Base-by-base conservation (phyloP, 2,888 invertebrate genomes). In the Onthophagus sagittarius region DNA sequence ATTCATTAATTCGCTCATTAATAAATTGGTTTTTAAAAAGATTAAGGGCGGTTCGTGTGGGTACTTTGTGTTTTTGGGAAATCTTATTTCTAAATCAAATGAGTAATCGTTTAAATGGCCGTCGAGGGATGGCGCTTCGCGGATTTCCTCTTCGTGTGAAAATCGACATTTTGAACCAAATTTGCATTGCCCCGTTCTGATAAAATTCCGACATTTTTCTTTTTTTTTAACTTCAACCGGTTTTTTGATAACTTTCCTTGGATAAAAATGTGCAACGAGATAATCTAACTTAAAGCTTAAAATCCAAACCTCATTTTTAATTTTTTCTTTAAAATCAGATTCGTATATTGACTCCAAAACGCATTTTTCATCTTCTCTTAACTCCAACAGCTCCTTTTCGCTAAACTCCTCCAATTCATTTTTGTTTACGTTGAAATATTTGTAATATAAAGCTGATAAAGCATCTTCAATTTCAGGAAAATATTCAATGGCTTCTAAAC, bases 311-410 rank as follows among this genome's bases (percentile, higher is more conserved):
- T 83, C 80, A 84, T 93, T 90, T 72, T 87, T 86, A 72, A 93
- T 91, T 82, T 91, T 92, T 75, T 91, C 90, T 79, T 86, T 87
- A 82, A 93, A 94, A 33, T 88, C 87, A 33, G 87, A 85, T 74
- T 93, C 94, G 79, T 94, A 95, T 76, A 94, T 94, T 13, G 94
- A 93, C 84, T 92, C 90, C 39, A 95, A 84, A 0, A 92, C 93
- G 76, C 90, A 90, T 83, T 90, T 90, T 81, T 95, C 94, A 73
- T 94, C 94, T 7, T 84, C 85, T 75, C 91, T 88, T 85, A 90
- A 90, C 82, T 92, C 92, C 32, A 89, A 76, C 63, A 92, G 81
- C 79, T 92, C 91, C 2, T 86, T 80, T 76, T 85, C 83, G 3
- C 87, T 83, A 0, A 88, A 85, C 73, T 86, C 84, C 1, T 85